A percentile compares a stretch with the other conserved stretches of the same genome.
These are phyloP conservation scores for Hucho hucho DNA, from an alignment of 2,113 vertebrate genomes.

Conservation along the genomic window DNA sequence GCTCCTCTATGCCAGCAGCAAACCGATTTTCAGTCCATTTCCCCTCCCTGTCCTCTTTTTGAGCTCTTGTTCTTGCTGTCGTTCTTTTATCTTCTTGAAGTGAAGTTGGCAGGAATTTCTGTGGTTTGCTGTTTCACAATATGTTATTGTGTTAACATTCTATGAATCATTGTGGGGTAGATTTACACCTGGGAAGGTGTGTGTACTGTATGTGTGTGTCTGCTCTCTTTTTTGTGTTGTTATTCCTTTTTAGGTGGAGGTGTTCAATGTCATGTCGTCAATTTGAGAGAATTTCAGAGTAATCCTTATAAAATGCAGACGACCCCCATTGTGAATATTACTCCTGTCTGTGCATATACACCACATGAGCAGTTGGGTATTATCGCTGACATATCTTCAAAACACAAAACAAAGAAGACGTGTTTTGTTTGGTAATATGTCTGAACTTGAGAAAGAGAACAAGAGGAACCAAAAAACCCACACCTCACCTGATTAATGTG, in stretches of 20 bases:
- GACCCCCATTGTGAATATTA: neutral
- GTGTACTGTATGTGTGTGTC: conserved; percentile 4
- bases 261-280: neutral
- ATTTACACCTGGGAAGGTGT: conserved; percentile 81
- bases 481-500: neutral
- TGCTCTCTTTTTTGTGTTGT: conserved; percentile 42
- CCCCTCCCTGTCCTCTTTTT: conserved; percentile 26
- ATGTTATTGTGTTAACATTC: conserved; percentile 90
- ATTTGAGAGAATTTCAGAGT: neutral
- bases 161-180: conserved; percentile 88
- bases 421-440: conserved; percentile 1
- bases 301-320: neutral
- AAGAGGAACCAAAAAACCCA: neutral
- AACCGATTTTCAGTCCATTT: conserved; percentile 32
- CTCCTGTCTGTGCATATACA: neutral
- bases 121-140: conserved; percentile 91
- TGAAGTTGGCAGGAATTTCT: conserved; percentile 81
- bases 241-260: conserved; percentile 4
- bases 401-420: conserved; percentile 3
- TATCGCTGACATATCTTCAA: conserved; percentile 3
- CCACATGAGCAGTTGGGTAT: neutral
- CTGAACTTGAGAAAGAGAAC: neutral
- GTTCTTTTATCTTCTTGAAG: conserved; percentile 76
- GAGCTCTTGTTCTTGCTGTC: conserved; percentile 36
- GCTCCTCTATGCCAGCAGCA: conserved; percentile 42